A percentile compares a stretch with the other conserved stretches of the same genome.
Evolutionary conservation across 2,797 vertebrate species (phyloP).

Genomic region (Sebastes jordani): DNA sequence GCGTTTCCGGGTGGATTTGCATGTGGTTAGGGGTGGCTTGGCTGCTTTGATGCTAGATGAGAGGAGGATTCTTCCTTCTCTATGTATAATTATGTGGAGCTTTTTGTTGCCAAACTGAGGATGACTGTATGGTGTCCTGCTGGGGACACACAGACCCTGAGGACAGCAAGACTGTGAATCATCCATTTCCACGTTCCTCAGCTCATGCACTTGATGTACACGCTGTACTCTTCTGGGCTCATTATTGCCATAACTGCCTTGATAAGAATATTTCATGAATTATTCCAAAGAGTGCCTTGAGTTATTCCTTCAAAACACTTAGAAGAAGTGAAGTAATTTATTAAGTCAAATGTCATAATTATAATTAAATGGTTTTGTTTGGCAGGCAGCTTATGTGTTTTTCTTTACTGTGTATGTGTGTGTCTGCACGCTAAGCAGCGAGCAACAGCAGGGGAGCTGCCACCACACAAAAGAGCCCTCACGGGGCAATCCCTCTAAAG

Average conservation of each 20-base stretch:
- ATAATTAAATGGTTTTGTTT: constrained; percentile 52
- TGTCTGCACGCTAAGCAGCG: constrained; percentile 46
- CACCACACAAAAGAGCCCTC: constrained; percentile 65
- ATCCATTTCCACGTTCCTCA: constrained; percentile 53
- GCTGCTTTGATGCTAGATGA: constrained; percentile 55
- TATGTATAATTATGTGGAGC: constrained; percentile 57
- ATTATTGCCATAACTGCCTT: constrained; percentile 51
- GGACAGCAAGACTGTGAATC: constrained; percentile 59
- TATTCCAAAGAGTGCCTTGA: constrained; percentile 40
- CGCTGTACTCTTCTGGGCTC: constrained; percentile 49
- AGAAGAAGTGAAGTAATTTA: constrained; percentile 35
- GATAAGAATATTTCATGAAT: constrained; percentile 50
- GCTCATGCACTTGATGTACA: constrained; percentile 47
- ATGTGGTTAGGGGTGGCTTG: constrained; percentile 41
- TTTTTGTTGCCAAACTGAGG: constrained; percentile 58
- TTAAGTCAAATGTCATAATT: constrained; percentile 59
- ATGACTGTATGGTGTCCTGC: constrained; percentile 59
- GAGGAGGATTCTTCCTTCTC: constrained; percentile 45
- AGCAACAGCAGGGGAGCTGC: constrained; percentile 63
- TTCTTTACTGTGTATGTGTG: constrained; percentile 20
- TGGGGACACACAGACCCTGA: constrained; percentile 58
- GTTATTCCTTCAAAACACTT: constrained; percentile 47
- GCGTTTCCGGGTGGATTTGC: constrained; percentile 42
- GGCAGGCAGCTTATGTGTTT: constrained; percentile 6
- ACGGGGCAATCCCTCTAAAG: constrained; percentile 68